A percentile compares a stretch with the other conserved stretches of the same genome.
These are phyloP conservation scores for Drosophila atripex DNA, from an alignment of 2,888 invertebrate genomes.

Conservation along the genomic window DNA sequence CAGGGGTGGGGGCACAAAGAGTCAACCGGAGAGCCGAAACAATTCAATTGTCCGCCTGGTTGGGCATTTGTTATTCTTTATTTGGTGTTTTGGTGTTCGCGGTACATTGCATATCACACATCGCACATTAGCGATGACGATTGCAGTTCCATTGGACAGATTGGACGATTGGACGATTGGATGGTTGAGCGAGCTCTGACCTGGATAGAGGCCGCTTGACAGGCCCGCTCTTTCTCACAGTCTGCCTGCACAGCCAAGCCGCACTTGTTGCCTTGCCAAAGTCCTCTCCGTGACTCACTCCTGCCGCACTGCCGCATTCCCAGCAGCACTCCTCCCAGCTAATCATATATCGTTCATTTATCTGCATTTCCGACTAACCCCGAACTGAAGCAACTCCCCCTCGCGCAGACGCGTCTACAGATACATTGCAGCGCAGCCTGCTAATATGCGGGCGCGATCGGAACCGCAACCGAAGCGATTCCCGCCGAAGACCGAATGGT, in stretches of 20 bases:
- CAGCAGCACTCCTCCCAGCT: background rate
- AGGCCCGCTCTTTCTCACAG: background rate
- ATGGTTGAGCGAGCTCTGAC: conserved; percentile 23
- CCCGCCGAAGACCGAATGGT: conserved; percentile 32
- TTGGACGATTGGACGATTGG: conserved; percentile 1
- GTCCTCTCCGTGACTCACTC: too few relatives aligned
- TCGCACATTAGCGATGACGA: conserved; percentile 77
- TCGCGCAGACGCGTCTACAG: background rate
- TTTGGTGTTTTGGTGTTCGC: conserved; percentile 52
- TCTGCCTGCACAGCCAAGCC: too few relatives aligned
- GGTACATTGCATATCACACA: conserved; percentile 82
- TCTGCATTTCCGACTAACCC: conserved; percentile 27
- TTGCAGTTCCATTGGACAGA: conserved; percentile 44
- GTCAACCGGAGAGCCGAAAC: conserved; percentile 52
- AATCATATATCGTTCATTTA: conserved; percentile 22
- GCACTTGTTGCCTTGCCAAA: background rate
- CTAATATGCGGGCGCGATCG: conserved; percentile 47
- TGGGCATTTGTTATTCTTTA: conserved; percentile 56
- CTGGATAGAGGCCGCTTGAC: background rate
- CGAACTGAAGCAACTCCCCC: conserved; percentile 1
- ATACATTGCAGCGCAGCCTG: background rate
- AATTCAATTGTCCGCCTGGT: conserved; percentile 75
- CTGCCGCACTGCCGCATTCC: too few relatives aligned
- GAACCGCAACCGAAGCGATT: conserved; percentile 45
- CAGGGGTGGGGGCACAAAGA: conserved; percentile 23